Base-by-base conservation (phyloP, 1,140 invertebrate genomes). In the Drosophila leontia region DNA sequence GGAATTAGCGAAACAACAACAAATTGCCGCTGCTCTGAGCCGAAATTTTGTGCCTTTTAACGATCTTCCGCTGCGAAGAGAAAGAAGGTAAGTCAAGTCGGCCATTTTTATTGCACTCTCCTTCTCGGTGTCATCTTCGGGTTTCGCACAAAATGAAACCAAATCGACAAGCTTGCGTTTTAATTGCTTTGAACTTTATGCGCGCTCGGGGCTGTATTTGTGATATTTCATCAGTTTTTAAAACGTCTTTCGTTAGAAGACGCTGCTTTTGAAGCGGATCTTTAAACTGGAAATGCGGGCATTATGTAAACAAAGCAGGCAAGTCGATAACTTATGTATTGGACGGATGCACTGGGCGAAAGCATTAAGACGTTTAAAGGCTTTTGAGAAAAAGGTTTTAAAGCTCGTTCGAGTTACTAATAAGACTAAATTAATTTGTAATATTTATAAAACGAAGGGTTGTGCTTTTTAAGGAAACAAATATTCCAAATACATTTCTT, bases 1-100 rank as follows among this genome's bases (percentile, higher is more conserved):
- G 35, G 74, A 65, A 69, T 82, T 61, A 79, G 56, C 59, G 47
- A 41, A 7, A 56, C 35, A 42, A 48, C 42, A 48, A 42, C n/a
- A 26, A 61, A 26, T 61, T 32, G 17, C 32, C 67, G 35, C 48
- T 69, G 42, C 65, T 55, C 56, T 71, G 42, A 55, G 67, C 34
- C 34, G 44, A 72, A 57, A 59, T 55, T 32, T n/a, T 60, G 62
- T 77, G 74, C 50, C 55, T 68, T 76, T 77, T 37, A 37, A 42
- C 55, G 44, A 72, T 77, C 74, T 76, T 76, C 74, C 17, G 41
- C 35, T 62, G 62, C 19, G 65, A 68, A 55, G 48, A 48, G 45
- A 72, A 56, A 71, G 51, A 87, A 75, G 85, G 85, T 90, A 90
- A 90, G 85, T 88, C 78, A 90, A 90, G 85, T 88, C 82, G 50